Evolutionary conservation across 2,797 vertebrate genomes (phyloP).

Genomic region (Paratrypauchen microcephalus): DNA sequence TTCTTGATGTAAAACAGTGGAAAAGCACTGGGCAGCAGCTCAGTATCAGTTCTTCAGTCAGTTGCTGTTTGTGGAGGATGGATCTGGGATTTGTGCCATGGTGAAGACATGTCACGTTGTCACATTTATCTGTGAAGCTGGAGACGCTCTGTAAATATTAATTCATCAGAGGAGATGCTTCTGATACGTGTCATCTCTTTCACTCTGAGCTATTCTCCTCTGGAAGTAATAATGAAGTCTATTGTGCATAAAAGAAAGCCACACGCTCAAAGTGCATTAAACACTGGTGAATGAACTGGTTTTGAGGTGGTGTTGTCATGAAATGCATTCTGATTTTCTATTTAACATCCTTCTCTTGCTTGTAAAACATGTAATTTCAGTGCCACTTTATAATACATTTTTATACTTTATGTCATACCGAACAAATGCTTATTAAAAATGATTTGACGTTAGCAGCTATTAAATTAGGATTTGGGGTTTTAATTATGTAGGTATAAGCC

Average conservation of each 20-base stretch:
- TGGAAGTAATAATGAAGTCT: conserved; percentile 10
- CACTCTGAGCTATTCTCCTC: conserved; percentile 1
- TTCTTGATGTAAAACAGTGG: conserved; percentile 60
- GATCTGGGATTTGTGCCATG: conserved; percentile 51
- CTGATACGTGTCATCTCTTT: conserved; percentile 24
- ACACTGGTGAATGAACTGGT: background rate
- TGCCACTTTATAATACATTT: no score
- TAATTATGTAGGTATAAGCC: no score
- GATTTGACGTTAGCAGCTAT: no score
- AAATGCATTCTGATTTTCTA: background rate
- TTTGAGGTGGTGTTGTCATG: background rate
- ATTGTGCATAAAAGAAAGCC: conserved; percentile 10
- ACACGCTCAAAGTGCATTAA: conserved; percentile 11
- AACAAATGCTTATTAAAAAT: no score
- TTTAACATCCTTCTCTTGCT: background rate
- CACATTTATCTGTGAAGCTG: conserved; percentile 48
- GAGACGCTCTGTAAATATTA: conserved; percentile 31
- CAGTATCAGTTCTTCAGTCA: conserved; percentile 51
- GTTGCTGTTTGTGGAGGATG: conserved; percentile 54
- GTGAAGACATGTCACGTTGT: conserved; percentile 53
- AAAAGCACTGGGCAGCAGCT: conserved; percentile 46
- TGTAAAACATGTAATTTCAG: no score
- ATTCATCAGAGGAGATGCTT: conserved; percentile 37
- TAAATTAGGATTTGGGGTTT: no score
- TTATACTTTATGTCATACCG: no score